These are phyloP conservation scores for Psittacus erithacus DNA, from an alignment of 2,113 vertebrate species.

Conservation along the genomic window DNA sequence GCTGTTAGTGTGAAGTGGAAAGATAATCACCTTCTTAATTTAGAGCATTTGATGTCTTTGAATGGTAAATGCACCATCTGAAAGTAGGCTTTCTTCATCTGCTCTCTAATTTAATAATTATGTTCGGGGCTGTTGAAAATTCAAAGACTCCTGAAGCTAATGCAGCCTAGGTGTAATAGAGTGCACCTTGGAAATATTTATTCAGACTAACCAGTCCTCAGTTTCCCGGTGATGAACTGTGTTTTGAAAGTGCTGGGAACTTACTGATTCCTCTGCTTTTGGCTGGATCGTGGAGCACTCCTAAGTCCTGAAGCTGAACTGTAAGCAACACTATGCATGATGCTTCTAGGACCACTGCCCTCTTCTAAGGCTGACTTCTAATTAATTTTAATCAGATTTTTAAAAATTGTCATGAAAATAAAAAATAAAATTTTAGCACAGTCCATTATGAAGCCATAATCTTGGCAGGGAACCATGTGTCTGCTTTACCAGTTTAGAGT, in stretches of 20 bases:
- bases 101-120: conserved; percentile 9
- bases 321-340: not conserved
- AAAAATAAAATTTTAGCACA: not conserved
- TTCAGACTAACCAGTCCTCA: not conserved
- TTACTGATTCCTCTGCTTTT: not conserved
- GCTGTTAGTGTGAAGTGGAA: conserved; percentile 50
- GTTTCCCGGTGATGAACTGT: not conserved
- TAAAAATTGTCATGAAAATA: not conserved
- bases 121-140: not conserved
- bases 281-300: not conserved
- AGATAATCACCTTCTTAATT: conserved; percentile 41
- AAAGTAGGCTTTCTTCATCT: conserved; percentile 33
- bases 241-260: not conserved
- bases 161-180: not conserved
- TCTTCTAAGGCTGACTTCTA: not conserved
- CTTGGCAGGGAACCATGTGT: not conserved
- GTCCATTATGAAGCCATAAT: not conserved
- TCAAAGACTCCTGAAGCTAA: not conserved
- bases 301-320: not conserved
- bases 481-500: not conserved
- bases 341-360: not conserved
- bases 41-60: conserved; percentile 29
- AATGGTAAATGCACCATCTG: conserved; percentile 31
- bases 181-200: not conserved
- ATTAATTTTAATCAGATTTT: not conserved